Evolutionary conservation across 2,113 vertebrate genomes (phyloP), one percentile per base, ranked within the genome.

Genomic region (Nycticebus coucang): DNA sequence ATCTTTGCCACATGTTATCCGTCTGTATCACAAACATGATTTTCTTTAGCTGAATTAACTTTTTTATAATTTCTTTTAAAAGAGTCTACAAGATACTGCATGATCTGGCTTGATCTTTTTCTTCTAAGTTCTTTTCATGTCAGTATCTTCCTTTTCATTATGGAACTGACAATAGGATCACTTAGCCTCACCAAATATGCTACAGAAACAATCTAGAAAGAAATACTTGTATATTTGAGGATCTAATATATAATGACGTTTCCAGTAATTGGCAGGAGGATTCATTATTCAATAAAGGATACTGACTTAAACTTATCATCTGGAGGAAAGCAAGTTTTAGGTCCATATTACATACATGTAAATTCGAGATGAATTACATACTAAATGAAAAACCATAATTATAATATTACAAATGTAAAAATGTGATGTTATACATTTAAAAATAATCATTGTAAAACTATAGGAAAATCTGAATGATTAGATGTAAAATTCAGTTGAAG

Each of bases 51-150:
- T 64, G 22, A 71, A 95, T 91, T 89, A 72, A 64, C 33, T 59
- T 81, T 45, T 8, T 94, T 87, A 4, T 41, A 87, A 81, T 81
- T 87, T 85, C 50, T 94, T 91, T 91, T 66, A 71, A 9, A 79
- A 87, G n/a, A 64, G 11, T 85, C 30, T 64, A 41, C 5, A 89
- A 53, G 53, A 72, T 5, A 45, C 9, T 68, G 4, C 45, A 30
- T 74, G 19, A 74, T 62, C 17, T 72, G 30, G 53, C 7, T 86
- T 91, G 93, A 83, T 69, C 59, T 89, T 93, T 22, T 83, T 87
- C 84, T 45, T 80, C 26, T 14, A 79, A 79, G 45, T 93, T 74
- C 19, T 87, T 33, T 83, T 35, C 89, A 35, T 80, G 37, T 41
- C 24, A 77, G 26, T 75, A 7, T 53, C 60, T 93, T 24, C 7